A percentile compares a stretch with the other conserved stretches of the same genome.
Conservation (phyloP, 1,140 invertebrate genomes). For the Oryzaephilus surinamensis region DNA sequence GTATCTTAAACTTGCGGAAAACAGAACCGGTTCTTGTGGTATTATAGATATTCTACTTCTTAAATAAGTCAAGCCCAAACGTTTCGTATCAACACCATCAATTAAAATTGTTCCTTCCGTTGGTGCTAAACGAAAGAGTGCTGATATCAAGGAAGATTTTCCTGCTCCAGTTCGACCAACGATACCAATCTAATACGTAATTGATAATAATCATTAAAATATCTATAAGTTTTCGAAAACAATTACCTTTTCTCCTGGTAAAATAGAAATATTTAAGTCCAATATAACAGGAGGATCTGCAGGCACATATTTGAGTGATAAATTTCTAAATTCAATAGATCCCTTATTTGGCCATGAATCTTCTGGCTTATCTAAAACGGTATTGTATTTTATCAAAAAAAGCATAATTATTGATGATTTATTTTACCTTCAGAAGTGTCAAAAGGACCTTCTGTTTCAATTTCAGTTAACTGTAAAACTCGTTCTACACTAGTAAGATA, state of each 20-base stretch:
- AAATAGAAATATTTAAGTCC: slow-evolving; percentile 48
- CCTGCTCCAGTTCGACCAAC: slow-evolving; percentile 71
- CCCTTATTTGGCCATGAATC: slow-evolving; percentile 26
- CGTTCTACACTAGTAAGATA: slow-evolving; percentile 78
- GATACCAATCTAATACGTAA: too few species aligned
- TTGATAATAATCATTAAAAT: too few species aligned
- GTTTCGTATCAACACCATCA: slow-evolving; percentile 54
- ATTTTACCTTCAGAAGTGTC: slow-evolving; percentile 14
- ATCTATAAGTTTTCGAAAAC: too few species aligned
- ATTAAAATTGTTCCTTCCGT: slow-evolving; percentile 60
- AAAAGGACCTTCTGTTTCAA: slow-evolving; percentile 47
- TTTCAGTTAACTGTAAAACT: slow-evolving; percentile 59
- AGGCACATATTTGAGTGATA: slow-evolving; percentile 54
- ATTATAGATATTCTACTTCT: slow-evolving; percentile 70
- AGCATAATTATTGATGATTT: neutral
- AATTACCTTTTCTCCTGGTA: slow-evolving; percentile 37
- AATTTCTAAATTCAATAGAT: slow-evolving; percentile 49
- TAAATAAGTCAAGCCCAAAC: slow-evolving; percentile 55
- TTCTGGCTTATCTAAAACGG: neutral
- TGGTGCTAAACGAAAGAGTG: slow-evolving; percentile 55
- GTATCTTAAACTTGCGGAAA: slow-evolving; percentile 65
- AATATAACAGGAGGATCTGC: slow-evolving; percentile 57
- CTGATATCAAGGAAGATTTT: slow-evolving; percentile 68
- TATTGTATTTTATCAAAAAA: neutral
- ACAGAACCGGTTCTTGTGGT: slow-evolving; percentile 75